Base-by-base conservation (phyloP, 1,140 invertebrate genomes). In the Vanessa atalanta region DNA sequence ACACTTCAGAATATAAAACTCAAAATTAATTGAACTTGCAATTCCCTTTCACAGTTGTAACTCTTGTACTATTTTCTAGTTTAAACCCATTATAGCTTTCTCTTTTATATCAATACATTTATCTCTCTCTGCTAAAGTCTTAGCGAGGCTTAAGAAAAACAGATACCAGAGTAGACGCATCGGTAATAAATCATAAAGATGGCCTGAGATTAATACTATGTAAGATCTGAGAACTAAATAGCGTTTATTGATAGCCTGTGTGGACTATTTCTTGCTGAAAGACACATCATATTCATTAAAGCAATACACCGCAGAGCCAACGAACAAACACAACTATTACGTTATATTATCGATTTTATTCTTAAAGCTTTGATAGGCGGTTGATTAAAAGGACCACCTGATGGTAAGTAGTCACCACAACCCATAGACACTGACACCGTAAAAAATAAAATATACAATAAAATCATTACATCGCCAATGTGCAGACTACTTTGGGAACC, bases 21-120 rank as follows among this genome's bases (percentile, higher is more conserved):
- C 26, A 61, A 61, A 37, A 37, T 61, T 5, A 14, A 14, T n/a
- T 37, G 57, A 15, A 61, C 12, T 9, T 13, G 14, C 31, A 61
- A 15, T 31, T 61, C 43, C 64, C 64, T 65, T 65, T 65, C 64
- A 65, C 64, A 65, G 64, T 50, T 26, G 64, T 65, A 65, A 65
- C 13, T 65, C 64, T 65, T 65, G 64, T 37, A 65, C 64, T 47
- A 20, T 65, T 65, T 65, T 65, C 64, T 65, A 65, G 43, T 65
- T 65, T 48, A 65, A 26, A 65, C 48, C 64, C 64, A 65, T 65
- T 65, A 65, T 65, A 65, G 64, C 47, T 65, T 65, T 65, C 64
- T 65, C 57, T 61, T 61, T 61, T 61, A 61, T 61, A 61, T 61
- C 64, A 65, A 65, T 65, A 65, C 43, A 65, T 65, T 65, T 65